Conservation (phyloP, 2,888 invertebrate genomes). For the Tetranychus truncatus region DNA sequence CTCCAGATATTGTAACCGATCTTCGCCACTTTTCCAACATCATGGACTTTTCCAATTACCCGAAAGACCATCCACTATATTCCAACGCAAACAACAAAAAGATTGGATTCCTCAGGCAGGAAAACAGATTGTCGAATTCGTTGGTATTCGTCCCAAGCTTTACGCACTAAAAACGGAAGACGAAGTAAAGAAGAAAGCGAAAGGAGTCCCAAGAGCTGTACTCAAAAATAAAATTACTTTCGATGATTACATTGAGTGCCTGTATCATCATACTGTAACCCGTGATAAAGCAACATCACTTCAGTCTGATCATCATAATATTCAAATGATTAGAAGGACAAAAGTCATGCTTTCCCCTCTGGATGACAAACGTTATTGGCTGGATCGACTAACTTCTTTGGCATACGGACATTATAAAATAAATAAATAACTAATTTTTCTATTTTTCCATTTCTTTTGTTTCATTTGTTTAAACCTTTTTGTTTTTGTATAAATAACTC, state of each 20-base stretch:
- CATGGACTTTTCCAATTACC: background rate
- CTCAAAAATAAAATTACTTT: background rate
- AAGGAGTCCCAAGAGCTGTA: background rate
- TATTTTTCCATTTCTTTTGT: background rate
- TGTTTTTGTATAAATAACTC: no score
- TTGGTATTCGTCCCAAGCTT: slow-evolving; percentile 25
- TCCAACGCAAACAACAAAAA: slow-evolving; percentile 27
- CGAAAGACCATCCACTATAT: background rate
- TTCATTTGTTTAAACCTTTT: no score
- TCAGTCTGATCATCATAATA: background rate
- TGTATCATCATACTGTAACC: no score
- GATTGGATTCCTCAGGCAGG: slow-evolving; percentile 29
- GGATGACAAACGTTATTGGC: background rate
- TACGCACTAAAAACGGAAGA: background rate
- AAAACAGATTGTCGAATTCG: slow-evolving; percentile 28
- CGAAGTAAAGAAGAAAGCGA: background rate
- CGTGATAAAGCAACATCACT: no score
- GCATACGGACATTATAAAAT: background rate
- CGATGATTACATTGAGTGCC: no score
- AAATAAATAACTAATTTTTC: background rate
- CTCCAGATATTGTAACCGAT: background rate
- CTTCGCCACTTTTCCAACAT: background rate
- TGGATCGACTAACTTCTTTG: background rate
- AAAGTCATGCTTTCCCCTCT: background rate
- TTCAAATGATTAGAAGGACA: background rate